Conservation (phyloP, 2,888 invertebrate genomes). For the Doris montereyensis region DNA sequence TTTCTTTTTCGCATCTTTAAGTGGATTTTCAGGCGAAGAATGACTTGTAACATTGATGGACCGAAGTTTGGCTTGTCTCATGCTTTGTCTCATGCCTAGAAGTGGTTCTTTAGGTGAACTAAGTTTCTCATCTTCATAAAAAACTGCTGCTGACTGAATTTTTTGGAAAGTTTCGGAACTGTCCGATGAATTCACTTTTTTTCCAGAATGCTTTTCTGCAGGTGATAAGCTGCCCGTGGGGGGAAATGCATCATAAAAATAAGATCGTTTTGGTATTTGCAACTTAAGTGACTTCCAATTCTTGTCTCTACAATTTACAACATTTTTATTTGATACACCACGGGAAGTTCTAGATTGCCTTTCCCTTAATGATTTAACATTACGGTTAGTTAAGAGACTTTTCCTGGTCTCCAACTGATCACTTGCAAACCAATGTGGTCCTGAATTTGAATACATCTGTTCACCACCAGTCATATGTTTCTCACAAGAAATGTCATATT, state of each 20-base stretch:
- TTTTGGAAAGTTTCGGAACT: not conserved
- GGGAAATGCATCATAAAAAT: no score
- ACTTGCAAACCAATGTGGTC: not conserved
- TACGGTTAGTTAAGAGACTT: not conserved
- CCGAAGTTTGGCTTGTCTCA: slow-evolving; percentile 23
- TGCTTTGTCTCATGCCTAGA: not conserved
- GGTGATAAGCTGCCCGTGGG: no score
- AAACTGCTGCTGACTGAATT: not conserved
- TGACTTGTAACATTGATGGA: not conserved
- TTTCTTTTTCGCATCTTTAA: slow-evolving; percentile 8
- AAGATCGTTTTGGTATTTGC: slow-evolving; percentile 21
- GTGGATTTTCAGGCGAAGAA: slow-evolving; percentile 23
- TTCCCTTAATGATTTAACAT: not conserved
- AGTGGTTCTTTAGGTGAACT: not conserved
- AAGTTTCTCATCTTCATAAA: not conserved
- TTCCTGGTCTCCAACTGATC: not conserved
- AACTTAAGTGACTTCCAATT: slow-evolving; percentile 21
- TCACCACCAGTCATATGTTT: not conserved
- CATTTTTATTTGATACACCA: not conserved
- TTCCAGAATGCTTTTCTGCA: no score
- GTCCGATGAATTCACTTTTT: not conserved
- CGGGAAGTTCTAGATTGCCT: not conserved
- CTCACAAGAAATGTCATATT: no score
- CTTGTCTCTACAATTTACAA: not conserved
- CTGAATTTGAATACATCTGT: not conserved